These are phyloP conservation scores for Drosophila pachea DNA, from an alignment of 1,140 invertebrate genomes.

Conservation along the genomic window DNA sequence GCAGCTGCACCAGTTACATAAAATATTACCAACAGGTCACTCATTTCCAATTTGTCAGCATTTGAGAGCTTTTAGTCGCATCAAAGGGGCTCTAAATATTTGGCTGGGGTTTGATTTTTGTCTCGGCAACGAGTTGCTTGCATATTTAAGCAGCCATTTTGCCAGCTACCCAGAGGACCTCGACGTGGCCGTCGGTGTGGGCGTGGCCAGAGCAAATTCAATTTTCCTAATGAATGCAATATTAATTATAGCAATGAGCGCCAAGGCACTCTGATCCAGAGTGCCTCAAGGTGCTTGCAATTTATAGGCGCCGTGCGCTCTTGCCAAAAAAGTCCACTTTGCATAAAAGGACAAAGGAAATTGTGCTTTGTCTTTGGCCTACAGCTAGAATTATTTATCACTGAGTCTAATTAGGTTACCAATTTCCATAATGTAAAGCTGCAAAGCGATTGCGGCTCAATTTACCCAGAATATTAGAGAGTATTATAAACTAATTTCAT, in stretches of 20 bases:
- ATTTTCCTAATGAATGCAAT: conserved; percentile 47
- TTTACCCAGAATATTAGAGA: neutral
- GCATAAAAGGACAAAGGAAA: conserved; percentile 31
- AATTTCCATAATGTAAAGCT: neutral
- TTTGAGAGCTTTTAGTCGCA: conserved; percentile 41
- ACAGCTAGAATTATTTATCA: conserved; percentile 19
- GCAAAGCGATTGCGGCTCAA: neutral
- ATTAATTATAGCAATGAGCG: conserved; percentile 44
- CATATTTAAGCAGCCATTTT: conserved; percentile 31
- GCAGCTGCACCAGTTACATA: conserved; percentile 20
- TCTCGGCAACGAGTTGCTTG: conserved; percentile 16
- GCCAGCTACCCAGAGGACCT: neutral
- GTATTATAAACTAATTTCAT: neutral
- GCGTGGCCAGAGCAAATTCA: conserved; percentile 20
- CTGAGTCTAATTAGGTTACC: conserved; percentile 19
- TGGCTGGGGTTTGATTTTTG: conserved; percentile 16
- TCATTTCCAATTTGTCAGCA: conserved; percentile 43
- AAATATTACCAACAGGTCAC: conserved; percentile 40
- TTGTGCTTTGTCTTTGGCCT: conserved; percentile 2
- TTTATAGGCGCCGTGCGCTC: conserved; percentile 6
- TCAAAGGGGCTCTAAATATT: conserved; percentile 19
- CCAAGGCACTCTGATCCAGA: neutral
- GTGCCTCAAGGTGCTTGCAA: conserved; percentile 18
- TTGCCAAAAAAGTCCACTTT: conserved; percentile 21
- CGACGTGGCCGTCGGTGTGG: neutral